Base-by-base conservation (phyloP, 2,797 vertebrate species). In the Alfaro cultratus region DNA sequence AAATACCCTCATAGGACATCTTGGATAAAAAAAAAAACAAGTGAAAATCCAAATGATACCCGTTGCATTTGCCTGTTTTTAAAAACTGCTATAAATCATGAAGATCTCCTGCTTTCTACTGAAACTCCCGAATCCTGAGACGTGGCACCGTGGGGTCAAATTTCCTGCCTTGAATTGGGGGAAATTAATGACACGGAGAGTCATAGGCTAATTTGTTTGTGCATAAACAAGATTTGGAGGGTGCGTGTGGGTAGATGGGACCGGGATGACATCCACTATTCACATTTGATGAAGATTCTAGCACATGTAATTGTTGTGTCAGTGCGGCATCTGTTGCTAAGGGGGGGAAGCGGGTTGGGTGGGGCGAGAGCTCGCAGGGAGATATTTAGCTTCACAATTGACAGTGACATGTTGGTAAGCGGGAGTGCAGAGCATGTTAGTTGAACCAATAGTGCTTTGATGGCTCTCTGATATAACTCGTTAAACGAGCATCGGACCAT, bases 401-500 rank as follows among this genome's bases (percentile, higher is more conserved):
- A 90, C 92, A 86, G 83, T 93, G 93, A 94, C 90, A 93, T 79
- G 88, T 91, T 93, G 87, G 92, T 92, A 90, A 94, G 88, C 64
- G 9, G 11, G 57, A 87, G 82, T 77, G 86, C 64, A 8, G 85
- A 89, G 77, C 73, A 11, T 70, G 87, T 92, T 91, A 89, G 87
- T 71, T 70, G 89, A 91, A 86, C 86, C 92, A 87, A 88, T 86
- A 71, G 87, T 83, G 74, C 89, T 92, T 89, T 90, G 84, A 93
- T 88, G 89, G 84, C 81, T 90, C 86, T 85, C 80, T 92, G 89
- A 91, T 90, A 86, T 83, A 91, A 87, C 87, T 93, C 82, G 81
- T 94, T 94, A 94, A 90, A 92, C 80, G 80, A 87, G 89, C 77
- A 6, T 45, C 57, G 87, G 87, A 81, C 81, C 83, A 39, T 93